Base-by-base conservation (phyloP, 2,113 vertebrate species). In the Varanus salvator region DNA sequence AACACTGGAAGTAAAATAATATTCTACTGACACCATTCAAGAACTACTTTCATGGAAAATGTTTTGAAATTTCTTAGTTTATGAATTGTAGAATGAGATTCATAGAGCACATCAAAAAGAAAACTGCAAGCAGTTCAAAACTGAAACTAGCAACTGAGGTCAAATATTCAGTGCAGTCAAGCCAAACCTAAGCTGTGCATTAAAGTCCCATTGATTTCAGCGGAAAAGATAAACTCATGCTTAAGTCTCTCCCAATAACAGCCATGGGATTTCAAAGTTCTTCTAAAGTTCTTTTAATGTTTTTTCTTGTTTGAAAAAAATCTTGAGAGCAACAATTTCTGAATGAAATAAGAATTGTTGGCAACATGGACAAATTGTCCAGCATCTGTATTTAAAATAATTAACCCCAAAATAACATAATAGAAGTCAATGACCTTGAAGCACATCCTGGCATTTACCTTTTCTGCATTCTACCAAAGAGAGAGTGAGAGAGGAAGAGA, bases 11-110 rank as follows among this genome's bases (percentile, higher is more conserved):
- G 90, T 85, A 60, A 86, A 2, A 90, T 84, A 75, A 57, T 78
- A 91, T 91, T 74, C 71, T 81, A 52, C 89, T 78, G 8, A 44
- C 8, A 7, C 64, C 64, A 71, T 48, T 71, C 81, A 54, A 85
- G 54, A 92, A 83, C 81, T 52, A n/a, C 8, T 89, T 92, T 27
- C 77, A 64, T 34, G 88, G 44, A 90, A 91, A 91, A 76, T 19
- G 31, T 87, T 91, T 68, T 66, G 11, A 82, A 88, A 89, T 14
- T 87, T 23, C 11, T 54, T 38, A 19, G 1, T 80, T 34, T 82
- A 31, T 85, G 84, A 29, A 84, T 25, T 31, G 14, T 48, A 31
- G 14, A 57, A 29, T 1, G 50, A 44, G 72, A 82, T 27, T 72
- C 52, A 71, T 54, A 54, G 69, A 72, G 57, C 48, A 80, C 34